Evolutionary conservation across 2,797 vertebrate species (phyloP).

Genomic region (Myioborus melanocephalus): DNA sequence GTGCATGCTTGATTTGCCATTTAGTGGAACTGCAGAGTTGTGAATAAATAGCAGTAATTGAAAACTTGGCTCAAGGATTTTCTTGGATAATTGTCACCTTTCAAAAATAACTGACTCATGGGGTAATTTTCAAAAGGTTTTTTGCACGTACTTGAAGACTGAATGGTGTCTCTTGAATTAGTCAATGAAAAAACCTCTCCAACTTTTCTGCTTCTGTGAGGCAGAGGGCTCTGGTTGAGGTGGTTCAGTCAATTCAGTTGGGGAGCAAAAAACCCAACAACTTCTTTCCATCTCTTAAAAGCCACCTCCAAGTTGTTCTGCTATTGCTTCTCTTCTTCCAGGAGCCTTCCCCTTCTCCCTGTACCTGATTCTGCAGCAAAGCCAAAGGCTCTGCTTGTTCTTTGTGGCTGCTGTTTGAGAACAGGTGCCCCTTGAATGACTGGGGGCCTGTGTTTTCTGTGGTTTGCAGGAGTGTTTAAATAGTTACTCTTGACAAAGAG

Average conservation of each 20-base stretch:
- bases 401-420: neutral
- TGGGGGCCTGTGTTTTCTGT: fast-evolving
- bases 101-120: slow-evolving; percentile 14
- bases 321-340: neutral
- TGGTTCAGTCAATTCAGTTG: neutral
- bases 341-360: neutral
- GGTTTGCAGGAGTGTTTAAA: neutral
- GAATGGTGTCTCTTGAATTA: neutral
- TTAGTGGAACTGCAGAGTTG: neutral
- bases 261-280: fast-evolving
- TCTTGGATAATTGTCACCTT: slow-evolving; percentile 7
- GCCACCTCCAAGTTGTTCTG: neutral
- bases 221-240: neutral
- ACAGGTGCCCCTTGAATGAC: neutral
- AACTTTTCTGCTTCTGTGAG: neutral
- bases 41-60: slow-evolving; percentile 23
- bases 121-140: neutral
- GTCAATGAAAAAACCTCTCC: neutral
- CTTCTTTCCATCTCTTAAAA: neutral
- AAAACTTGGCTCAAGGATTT: neutral
- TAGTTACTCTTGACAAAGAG: neutral
- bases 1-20: neutral
- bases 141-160: neutral
- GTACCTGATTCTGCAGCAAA: neutral
- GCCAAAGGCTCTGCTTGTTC: neutral